These are phyloP conservation scores for Brachionus asplanchnoidis DNA, from an alignment of 1,140 invertebrate genomes.

Conservation along the genomic window DNA sequence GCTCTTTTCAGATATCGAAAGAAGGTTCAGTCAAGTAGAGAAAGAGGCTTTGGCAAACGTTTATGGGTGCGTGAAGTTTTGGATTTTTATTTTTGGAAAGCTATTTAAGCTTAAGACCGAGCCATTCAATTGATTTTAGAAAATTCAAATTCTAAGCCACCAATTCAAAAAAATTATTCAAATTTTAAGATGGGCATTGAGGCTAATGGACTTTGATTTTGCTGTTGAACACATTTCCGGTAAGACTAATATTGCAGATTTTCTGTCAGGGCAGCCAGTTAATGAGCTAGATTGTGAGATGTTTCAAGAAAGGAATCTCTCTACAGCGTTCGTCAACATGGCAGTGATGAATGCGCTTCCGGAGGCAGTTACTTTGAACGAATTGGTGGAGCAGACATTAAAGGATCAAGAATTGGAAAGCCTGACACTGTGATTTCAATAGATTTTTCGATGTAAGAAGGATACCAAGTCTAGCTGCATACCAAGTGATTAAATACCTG, in stretches of 20 bases:
- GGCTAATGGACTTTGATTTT: too few relatives aligned
- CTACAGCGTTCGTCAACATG: not conserved
- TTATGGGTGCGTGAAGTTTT: not conserved
- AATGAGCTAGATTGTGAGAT: not conserved
- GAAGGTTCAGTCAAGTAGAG: conserved; percentile 48
- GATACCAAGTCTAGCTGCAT: too few relatives aligned
- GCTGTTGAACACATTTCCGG: too few relatives aligned
- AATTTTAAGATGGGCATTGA: too few relatives aligned
- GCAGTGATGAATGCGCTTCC: not conserved
- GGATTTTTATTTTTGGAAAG: not conserved
- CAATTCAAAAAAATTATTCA: too few relatives aligned
- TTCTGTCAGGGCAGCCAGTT: too few relatives aligned
- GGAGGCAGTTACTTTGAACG: not conserved
- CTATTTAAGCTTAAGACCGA: not conserved
- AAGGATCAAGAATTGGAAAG: not conserved
- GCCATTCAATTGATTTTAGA: not conserved
- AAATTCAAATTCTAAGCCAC: not conserved
- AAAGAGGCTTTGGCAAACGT: conserved; percentile 45
- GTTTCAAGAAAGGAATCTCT: not conserved
- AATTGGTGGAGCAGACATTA: not conserved
- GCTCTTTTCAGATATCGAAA: conserved; percentile 43
- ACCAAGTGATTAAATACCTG: too few relatives aligned
- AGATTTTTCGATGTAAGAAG: too few relatives aligned
- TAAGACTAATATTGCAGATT: too few relatives aligned
- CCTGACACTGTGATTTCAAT: not conserved